Evolutionary conservation across 2,113 vertebrate genomes (phyloP).

Genomic region (Oncorhynchus keta): DNA sequence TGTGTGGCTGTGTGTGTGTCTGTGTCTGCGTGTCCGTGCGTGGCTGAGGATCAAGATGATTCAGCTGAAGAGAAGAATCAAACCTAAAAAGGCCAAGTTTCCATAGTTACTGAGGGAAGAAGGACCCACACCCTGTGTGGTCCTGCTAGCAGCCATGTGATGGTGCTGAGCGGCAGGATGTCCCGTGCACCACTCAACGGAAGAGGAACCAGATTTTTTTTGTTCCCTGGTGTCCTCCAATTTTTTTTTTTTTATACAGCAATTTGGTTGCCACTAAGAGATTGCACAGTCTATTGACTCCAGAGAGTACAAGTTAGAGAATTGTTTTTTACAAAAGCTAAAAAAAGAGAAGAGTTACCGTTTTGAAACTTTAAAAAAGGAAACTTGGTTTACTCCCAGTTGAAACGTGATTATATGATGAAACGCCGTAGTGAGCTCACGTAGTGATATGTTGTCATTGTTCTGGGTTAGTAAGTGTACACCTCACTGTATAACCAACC

Average conservation of each 20-base stretch:
- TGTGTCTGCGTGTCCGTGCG: too few relatives aligned
- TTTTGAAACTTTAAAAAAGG: constrained; percentile 34
- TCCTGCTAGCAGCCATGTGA: constrained; percentile 70
- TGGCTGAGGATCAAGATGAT: too few relatives aligned
- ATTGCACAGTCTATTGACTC: constrained; percentile 99
- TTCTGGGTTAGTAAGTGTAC: too few relatives aligned
- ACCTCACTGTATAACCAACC: too few relatives aligned
- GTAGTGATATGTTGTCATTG: constrained; percentile 46
- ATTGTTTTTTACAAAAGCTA: constrained; percentile 74
- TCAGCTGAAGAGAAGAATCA: constrained; percentile 58
- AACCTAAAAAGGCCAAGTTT: constrained; percentile 57
- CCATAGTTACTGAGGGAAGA: constrained; percentile 70
- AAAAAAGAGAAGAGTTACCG: constrained; percentile 31
- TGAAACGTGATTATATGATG: constrained; percentile 38
- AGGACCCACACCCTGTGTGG: constrained; percentile 63
- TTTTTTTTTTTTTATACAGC: constrained; percentile 87
- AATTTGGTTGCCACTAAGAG: constrained; percentile 99
- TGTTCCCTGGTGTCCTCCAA: constrained; percentile 48
- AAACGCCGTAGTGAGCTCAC: constrained; percentile 66
- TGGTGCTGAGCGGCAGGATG: constrained; percentile 51
- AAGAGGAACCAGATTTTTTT: constrained; percentile 57
- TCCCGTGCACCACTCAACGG: constrained; percentile 58
- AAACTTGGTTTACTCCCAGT: too few relatives aligned
- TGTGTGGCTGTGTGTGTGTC: too few relatives aligned
- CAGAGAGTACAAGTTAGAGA: constrained; percentile 90